Base-by-base conservation (phyloP, 2,888 invertebrate genomes). In the Nemotelus nigrinus region DNA sequence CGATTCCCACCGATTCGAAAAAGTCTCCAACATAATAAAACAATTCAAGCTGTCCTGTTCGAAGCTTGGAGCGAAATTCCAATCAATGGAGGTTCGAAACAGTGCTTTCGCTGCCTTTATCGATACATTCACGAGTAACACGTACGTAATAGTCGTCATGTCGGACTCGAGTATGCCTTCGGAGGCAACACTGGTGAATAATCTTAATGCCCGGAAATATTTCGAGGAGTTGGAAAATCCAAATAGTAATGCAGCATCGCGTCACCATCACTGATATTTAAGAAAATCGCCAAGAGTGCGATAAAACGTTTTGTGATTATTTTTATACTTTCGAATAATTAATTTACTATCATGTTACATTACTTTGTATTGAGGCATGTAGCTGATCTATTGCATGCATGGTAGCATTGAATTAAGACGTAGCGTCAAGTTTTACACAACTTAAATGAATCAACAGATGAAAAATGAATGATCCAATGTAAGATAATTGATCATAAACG, bases 21-120 rank as follows among this genome's bases (percentile, higher is more conserved):
- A 99, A 88, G 99, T 99, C 76, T 99, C 99, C 76, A 99, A 99
- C 88, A 99, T 99, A 82, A 99, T 99, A 81, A 99, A 99, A 87
- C 99, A 99, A 88, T 99, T 99, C 88, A 99, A 99, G 87, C 89
- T 99, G 74, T 98, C 98, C 81, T 99, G 99, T 86, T 93, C 93
- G 72, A 99, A 99, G 88, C 90, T 99, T 80, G 99, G 98, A 4
- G 98, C 99, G 41, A 97, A 98, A 85, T 99, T 99, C 87, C 97
- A 98, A 87, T 97, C 96, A 84, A 99, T 99, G 96, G 98, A 99
- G 90, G 95, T 97, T 44, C 91, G 97, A 80, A 99, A 99, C 89
- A 95, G 96, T 67, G 94, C 95, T 75, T 99, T 99, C 88, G 97
- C 99, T 1, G 97, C 98, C 6, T n/a, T n/a, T n/a, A n/a, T n/a